These are phyloP conservation scores for Nilaparvata lugens DNA, from an alignment of 1,140 invertebrate genomes.

Conservation along the genomic window DNA sequence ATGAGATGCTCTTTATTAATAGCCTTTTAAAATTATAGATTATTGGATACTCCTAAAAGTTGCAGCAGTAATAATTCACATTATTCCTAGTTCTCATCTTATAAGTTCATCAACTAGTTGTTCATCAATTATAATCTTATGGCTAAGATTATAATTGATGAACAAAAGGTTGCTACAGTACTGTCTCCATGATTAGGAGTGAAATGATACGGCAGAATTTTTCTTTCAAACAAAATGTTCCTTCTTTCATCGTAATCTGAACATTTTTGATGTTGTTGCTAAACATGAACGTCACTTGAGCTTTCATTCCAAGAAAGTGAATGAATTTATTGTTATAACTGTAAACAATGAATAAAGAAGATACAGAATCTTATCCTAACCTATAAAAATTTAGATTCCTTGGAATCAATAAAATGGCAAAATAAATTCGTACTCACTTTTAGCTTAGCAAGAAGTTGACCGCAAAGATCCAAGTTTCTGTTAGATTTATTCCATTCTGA, in stretches of 20 bases:
- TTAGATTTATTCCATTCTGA: slow-evolving; percentile 60
- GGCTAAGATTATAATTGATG: too few species aligned
- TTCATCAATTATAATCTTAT: too few species aligned
- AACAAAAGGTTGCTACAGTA: too few species aligned
- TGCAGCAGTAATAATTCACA: too few species aligned
- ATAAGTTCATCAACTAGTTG: too few species aligned
- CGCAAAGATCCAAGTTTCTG: slow-evolving; percentile 59
- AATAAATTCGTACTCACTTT: slow-evolving; percentile 45
- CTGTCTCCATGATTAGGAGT: not conserved
- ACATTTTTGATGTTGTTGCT: not conserved
- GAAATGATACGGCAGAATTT: not conserved
- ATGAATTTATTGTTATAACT: slow-evolving; percentile 12
- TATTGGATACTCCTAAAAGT: too few species aligned
- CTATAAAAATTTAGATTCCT: slow-evolving; percentile 20
- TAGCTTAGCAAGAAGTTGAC: slow-evolving; percentile 57
- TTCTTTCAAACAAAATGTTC: not conserved
- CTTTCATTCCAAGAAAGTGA: not conserved
- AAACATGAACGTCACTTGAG: not conserved
- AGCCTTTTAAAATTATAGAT: too few species aligned
- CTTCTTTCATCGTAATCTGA: not conserved
- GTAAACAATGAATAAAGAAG: slow-evolving; percentile 13
- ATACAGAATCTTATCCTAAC: slow-evolving; percentile 1
- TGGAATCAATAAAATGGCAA: slow-evolving; percentile 16
- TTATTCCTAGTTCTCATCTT: too few species aligned
- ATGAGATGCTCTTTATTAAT: too few species aligned